phyloP scores from a whole-genome alignment of 2,888 invertebrate genomes.

The Cerceris ruficornis region DNA sequence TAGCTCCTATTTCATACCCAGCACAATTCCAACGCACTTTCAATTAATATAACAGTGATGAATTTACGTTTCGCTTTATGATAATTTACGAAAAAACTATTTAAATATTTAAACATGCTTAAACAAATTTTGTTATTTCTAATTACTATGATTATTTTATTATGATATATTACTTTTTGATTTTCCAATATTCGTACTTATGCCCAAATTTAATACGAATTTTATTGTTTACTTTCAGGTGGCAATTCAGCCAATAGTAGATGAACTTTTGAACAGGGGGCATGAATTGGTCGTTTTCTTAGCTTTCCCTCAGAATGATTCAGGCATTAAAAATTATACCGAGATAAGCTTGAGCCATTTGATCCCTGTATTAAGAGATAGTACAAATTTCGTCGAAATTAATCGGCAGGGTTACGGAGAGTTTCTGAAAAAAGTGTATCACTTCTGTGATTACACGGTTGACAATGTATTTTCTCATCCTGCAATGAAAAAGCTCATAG shows the following conservation, averaged over 20 bases:
- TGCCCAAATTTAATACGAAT: too few relatives aligned
- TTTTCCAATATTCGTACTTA: too few relatives aligned
- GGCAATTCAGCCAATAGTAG: slow-evolving; percentile 5
- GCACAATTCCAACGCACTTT: slow-evolving; percentile 26
- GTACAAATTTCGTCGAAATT: neutral
- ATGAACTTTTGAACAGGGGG: slow-evolving; percentile 36
- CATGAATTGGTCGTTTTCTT: slow-evolving; percentile 36
- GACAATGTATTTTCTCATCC: slow-evolving; percentile 30
- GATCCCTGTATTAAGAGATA: neutral
- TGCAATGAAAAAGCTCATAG: slow-evolving; percentile 30
- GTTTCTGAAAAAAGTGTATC: neutral
- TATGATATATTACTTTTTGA: too few relatives aligned
- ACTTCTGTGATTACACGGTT: neutral
- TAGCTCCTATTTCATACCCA: slow-evolving; percentile 13
- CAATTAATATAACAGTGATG: slow-evolving; percentile 22
- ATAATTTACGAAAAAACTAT: too few relatives aligned
- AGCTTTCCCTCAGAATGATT: slow-evolving; percentile 5
- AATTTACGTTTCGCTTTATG: slow-evolving; percentile 31
- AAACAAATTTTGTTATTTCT: too few relatives aligned
- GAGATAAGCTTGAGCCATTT: slow-evolving; percentile 17
- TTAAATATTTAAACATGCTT: too few relatives aligned
- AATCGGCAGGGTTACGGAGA: neutral
- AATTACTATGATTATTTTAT: too few relatives aligned
- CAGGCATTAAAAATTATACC: slow-evolving; percentile 25
- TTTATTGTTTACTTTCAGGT: slow-evolving; percentile 12